Evolutionary conservation across 2,113 vertebrate species (phyloP), one percentile per base, ranked within the genome.

Genomic region (Xiphophorus hellerii): DNA sequence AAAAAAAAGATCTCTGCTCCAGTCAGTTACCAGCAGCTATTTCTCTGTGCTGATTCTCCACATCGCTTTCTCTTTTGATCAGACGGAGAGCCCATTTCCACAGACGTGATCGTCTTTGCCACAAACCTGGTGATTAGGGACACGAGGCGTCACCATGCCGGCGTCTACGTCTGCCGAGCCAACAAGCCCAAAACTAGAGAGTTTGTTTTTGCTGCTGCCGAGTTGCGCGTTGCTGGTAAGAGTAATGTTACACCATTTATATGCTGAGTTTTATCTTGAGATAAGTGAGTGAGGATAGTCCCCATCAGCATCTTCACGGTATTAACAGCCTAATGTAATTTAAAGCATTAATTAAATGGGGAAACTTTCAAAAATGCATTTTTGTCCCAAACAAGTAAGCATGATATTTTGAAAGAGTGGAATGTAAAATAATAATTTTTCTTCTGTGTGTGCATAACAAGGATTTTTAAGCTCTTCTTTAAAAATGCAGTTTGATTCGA

Each of bases 111-210:
- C 5, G 96, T 99, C 67, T 87, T 97, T 82, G 96, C 96, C 76
- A 97, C 96, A 80, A 99, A 98, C 82, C 95, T 99, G 8, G 94
- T 98, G 60, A 98, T 99, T 84, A 91, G 93, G 77, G 93, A 95
- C 76, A 96, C 96, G 0, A 96, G 96, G 76, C 94, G 95, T 82
- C 94, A 96, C 79, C 98, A 99, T 78, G 95, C 95, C 0, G 98
- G 98, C 15, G 85, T 97, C 54, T 99, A 99, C 0, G 96, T 99
- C 74, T 99, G 98, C 88, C 93, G 97, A 3, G 97, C 97, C 84
- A 99, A 98, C 93, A 98, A 97, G 85, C 97, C 97, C 75, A 97
- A 92, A 74, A 99, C 97, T 22, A 95, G 96, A 70, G 95, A 98
- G 85, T 99, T 98, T 6, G 94, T 96, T 71, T 96, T 93, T 0